A percentile compares a stretch with the other conserved stretches of the same genome.
Conservation (phyloP, 2,113 vertebrate species). For the Phalacrocorax brasilianus region DNA sequence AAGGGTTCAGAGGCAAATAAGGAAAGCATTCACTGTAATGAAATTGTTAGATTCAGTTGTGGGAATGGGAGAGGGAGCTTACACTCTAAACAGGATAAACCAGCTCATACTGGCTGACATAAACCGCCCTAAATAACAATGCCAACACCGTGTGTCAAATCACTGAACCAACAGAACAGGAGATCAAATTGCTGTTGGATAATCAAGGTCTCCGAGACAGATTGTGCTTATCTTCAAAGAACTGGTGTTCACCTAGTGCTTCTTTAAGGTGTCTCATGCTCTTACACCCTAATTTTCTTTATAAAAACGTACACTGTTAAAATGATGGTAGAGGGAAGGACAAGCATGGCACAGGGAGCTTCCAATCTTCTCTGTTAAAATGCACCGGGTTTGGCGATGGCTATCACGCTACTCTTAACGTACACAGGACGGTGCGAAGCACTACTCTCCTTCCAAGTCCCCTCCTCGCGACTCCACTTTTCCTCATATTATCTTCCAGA, state of each 20-base stretch:
- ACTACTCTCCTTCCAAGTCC: neutral
- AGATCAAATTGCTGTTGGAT: conserved; percentile 30
- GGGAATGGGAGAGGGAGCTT: neutral
- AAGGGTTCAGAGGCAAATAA: neutral
- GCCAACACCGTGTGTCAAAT: neutral
- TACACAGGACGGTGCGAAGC: neutral
- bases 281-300: neutral
- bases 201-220: neutral
- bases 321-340: neutral
- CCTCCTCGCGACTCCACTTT: neutral
- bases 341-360: neutral
- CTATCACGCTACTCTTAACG: neutral
- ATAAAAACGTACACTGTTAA: neutral
- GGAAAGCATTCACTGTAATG: neutral
- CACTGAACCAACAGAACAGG: neutral
- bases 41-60: neutral
- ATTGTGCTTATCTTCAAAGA: neutral
- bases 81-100: conserved; percentile 47
- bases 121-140: conserved; percentile 14
- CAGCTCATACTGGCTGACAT: conserved; percentile 27
- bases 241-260: neutral
- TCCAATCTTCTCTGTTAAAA: neutral
- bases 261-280: neutral
- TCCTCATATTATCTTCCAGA: neutral
- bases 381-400: neutral